Evolutionary conservation across 2,113 vertebrate species (phyloP).

Genomic region (Vidua chalybeata): DNA sequence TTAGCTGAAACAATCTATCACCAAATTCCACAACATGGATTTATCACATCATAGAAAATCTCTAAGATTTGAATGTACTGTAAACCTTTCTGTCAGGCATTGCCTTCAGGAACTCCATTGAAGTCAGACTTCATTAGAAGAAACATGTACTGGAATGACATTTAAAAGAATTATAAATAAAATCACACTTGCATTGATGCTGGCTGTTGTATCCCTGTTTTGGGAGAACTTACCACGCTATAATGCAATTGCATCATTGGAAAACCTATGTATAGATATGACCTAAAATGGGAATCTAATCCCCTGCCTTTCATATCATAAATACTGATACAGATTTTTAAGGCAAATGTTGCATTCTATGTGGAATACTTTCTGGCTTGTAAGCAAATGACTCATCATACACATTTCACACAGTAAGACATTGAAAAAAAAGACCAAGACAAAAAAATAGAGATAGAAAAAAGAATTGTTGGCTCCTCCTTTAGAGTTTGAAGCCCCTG

Average conservation of each 20-base stretch:
- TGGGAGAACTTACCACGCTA: background rate
- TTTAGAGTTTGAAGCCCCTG: background rate
- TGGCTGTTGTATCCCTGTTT: background rate
- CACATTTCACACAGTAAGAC: background rate
- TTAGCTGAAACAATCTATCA: constrained; percentile 30
- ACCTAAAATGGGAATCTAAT: background rate
- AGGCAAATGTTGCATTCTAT: background rate
- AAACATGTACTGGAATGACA: background rate
- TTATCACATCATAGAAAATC: background rate
- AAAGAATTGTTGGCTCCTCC: background rate
- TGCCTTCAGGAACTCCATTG: background rate
- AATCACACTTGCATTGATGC: background rate
- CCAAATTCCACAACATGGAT: background rate
- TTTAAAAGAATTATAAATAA: background rate
- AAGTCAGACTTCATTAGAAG: constrained; percentile 12
- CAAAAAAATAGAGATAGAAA: background rate
- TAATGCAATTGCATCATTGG: background rate
- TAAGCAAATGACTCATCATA: background rate
- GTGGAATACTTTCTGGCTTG: background rate
- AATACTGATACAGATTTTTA: background rate
- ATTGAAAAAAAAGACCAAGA: background rate
- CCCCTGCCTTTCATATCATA: background rate
- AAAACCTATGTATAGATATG: background rate
- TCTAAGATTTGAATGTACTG: background rate
- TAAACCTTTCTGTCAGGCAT: background rate